Evolutionary conservation across 1,140 invertebrate species (phyloP).

Genomic region (Trichoplusia ni): DNA sequence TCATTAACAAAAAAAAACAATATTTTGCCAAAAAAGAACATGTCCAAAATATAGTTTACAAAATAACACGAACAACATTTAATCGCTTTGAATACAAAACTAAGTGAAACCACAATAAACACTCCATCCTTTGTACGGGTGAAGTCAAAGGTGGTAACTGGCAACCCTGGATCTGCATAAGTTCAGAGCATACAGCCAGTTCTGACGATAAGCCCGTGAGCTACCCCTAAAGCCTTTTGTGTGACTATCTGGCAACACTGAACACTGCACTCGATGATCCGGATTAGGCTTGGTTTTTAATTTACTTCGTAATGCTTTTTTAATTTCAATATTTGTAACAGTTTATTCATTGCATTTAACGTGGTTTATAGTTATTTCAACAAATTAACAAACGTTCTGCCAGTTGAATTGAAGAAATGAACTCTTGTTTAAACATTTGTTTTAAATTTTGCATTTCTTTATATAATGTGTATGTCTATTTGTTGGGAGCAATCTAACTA

Average conservation of each 20-base stretch:
- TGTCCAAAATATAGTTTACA: too few species aligned
- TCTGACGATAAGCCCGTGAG: background rate
- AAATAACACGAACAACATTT: too few species aligned
- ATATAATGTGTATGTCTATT: too few species aligned
- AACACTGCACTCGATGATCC: conserved; percentile 3
- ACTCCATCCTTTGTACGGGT: background rate
- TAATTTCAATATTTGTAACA: background rate
- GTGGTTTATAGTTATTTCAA: too few species aligned
- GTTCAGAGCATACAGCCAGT: background rate
- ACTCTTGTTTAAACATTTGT: too few species aligned
- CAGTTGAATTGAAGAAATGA: too few species aligned
- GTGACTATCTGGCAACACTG: background rate
- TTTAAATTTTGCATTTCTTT: too few species aligned
- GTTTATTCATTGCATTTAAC: too few species aligned
- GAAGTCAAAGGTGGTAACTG: background rate
- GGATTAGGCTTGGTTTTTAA: background rate
- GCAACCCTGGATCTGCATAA: background rate
- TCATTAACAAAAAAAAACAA: too few species aligned
- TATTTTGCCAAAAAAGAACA: too few species aligned
- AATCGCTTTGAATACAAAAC: background rate
- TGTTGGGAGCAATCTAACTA: too few species aligned
- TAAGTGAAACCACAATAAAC: background rate
- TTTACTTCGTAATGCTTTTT: background rate
- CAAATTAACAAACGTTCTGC: too few species aligned
- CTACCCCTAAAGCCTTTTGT: conserved; percentile 21